A percentile compares a stretch with the other conserved stretches of the same genome.
Conservation (phyloP, 2,888 invertebrate genomes). For the Lissocephala sabroskyi region DNA sequence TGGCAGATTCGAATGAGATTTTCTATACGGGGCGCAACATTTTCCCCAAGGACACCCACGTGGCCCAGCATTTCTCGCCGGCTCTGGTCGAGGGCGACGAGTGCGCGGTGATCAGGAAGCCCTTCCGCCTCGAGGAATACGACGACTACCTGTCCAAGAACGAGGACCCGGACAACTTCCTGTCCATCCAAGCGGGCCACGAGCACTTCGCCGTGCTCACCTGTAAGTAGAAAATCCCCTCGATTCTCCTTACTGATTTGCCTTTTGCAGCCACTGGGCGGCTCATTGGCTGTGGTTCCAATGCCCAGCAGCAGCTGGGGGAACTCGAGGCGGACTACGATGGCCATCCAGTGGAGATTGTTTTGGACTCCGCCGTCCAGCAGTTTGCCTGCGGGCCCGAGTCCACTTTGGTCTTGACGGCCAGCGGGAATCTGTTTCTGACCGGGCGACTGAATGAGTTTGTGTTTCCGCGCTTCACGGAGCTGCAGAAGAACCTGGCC, state of each 20-base stretch:
- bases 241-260: not conserved
- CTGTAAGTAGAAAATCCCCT: conserved; percentile 54
- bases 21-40: conserved; percentile 71
- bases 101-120: conserved; percentile 65
- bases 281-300: conserved; percentile 70
- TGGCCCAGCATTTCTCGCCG: conserved; percentile 59
- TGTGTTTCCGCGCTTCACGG: conserved; percentile 68
- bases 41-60: conserved; percentile 56
- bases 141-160: conserved; percentile 64
- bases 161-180: conserved; percentile 68
- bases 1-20: conserved; percentile 69
- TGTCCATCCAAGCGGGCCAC: conserved; percentile 67
- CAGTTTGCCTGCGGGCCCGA: conserved; percentile 69
- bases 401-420: conserved; percentile 69
- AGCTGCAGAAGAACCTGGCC: conserved; percentile 67
- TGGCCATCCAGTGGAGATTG: conserved; percentile 66
- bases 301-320: conserved; percentile 65
- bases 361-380: conserved; percentile 59
- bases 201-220: conserved; percentile 70
- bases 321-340: conserved; percentile 45
- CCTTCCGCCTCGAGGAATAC: conserved; percentile 68
- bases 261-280: conserved; percentile 62
- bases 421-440: conserved; percentile 63
- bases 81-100: conserved; percentile 50
- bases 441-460: conserved; percentile 70